Conservation (phyloP, 1,140 invertebrate genomes). For the Bombus turneri region DNA sequence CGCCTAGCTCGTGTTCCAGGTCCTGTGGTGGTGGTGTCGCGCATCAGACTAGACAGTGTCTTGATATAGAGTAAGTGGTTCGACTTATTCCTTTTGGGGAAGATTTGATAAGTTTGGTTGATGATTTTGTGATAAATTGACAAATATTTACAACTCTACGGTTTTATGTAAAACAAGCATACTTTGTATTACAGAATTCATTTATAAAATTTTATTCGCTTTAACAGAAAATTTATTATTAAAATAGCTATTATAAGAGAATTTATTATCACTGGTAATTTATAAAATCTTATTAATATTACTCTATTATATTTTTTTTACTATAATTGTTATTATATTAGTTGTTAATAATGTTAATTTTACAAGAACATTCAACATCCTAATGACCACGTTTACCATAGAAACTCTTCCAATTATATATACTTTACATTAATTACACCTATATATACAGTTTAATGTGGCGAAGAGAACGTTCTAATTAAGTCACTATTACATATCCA, state of each 20-base stretch:
- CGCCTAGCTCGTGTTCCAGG: conserved; percentile 89
- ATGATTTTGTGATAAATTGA: background rate
- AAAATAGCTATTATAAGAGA: no score
- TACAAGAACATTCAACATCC: background rate
- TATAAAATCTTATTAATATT: background rate
- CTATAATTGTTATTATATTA: no score
- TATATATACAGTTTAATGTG: background rate
- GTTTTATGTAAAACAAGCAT: no score
- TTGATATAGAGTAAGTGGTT: conserved; percentile 84
- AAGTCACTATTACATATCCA: background rate
- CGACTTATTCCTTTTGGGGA: background rate
- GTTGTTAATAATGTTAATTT: background rate
- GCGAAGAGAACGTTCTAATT: background rate
- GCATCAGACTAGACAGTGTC: conserved; percentile 88
- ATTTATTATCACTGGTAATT: background rate
- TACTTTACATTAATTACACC: background rate
- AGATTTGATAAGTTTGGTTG: background rate
- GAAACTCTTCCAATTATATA: background rate
- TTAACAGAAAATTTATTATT: no score
- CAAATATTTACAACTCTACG: no score
- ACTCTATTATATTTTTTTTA: background rate
- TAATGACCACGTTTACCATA: background rate
- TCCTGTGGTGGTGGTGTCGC: conserved; percentile 95
- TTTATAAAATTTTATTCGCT: no score
- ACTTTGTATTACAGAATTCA: no score